phyloP scores from a whole-genome alignment of 2,888 invertebrate species.

The Malachius bipustulatus region DNA sequence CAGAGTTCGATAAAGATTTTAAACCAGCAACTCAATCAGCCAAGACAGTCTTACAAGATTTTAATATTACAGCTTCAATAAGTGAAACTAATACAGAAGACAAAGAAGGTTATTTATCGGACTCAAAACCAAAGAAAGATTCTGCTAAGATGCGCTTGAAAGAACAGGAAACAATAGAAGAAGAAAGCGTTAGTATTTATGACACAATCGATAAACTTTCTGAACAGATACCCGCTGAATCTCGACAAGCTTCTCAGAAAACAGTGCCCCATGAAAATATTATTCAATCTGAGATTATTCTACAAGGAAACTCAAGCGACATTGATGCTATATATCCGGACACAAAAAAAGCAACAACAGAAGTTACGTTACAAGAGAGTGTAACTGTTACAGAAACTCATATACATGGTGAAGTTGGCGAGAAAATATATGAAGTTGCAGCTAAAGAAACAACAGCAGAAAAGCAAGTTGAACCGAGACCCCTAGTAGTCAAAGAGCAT shows the following conservation, averaged over 20 bases:
- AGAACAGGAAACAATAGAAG: not conserved
- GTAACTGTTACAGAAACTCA: not conserved
- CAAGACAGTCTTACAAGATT: slow-evolving; percentile 2
- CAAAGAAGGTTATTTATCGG: not conserved
- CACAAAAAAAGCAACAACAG: not conserved
- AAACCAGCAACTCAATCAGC: slow-evolving; percentile 10
- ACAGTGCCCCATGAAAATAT: slow-evolving; percentile 23
- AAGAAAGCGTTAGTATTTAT: not conserved
- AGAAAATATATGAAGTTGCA: not conserved
- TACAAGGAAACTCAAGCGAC: not conserved
- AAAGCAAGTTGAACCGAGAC: not conserved
- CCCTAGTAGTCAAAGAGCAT: not conserved
- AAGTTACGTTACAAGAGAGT: not conserved
- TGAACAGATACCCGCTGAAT: not conserved
- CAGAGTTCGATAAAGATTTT: slow-evolving; percentile 13
- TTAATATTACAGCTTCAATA: slow-evolving; percentile 18
- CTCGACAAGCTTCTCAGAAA: slow-evolving; percentile 17
- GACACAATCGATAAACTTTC: not conserved
- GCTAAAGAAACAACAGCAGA: not conserved
- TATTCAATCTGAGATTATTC: slow-evolving; percentile 7
- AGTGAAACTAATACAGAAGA: slow-evolving; percentile 17
- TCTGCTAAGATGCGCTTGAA: not conserved
- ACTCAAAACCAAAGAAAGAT: slow-evolving; percentile 4
- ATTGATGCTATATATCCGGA: not conserved
- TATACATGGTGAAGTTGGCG: not conserved